Base-by-base conservation (phyloP, 2,888 invertebrate genomes). In the Catonia carolina region DNA sequence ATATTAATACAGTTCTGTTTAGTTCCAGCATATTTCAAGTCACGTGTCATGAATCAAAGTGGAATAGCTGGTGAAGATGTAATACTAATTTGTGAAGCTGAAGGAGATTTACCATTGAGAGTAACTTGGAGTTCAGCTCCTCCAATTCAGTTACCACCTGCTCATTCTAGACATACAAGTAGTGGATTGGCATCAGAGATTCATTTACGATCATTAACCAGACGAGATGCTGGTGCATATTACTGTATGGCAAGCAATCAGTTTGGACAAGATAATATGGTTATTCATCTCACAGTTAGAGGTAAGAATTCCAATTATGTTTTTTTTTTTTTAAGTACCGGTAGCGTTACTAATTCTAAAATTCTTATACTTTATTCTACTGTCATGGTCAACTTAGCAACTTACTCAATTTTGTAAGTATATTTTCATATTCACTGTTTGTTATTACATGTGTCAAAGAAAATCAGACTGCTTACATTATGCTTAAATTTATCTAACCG, bases 181-280 rank as follows among this genome's bases (percentile, higher is more conserved):
- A 59, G 61, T 22, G 69, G 74, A 5, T 71, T 75, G 0, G 68
- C 72, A 37, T 76, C 70, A 1, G 69, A 70, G 55, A 61, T 71
- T 1, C 67, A 66, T 56, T 62, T 71, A n/a, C 61, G 64, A 17
- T 62, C 63, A 7, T 59, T 69, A n/a, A 62, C 63, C 3, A 60
- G 68, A 6, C 56, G 62, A 18, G 69, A 71, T 52, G 67, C 68
- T 4, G 70, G 70, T 6, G 62, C 71, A 31, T 75, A 75, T 65
- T 72, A 72, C 17, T 77, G 77, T 64, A 70, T 68, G 47, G 75
- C 75, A 8, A 71, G 71, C 58, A 77, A 77, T 65, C 70, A 72
- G 39, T 77, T 72, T 63, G 78, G 77, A 4, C 70, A 73, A 57
- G 77, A 75, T 60, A 70, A 71, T 31, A 69, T 74, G 65, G 70